Evolutionary conservation across 1,140 invertebrate species (phyloP).

Genomic region (Drosophila pallidifrons): DNA sequence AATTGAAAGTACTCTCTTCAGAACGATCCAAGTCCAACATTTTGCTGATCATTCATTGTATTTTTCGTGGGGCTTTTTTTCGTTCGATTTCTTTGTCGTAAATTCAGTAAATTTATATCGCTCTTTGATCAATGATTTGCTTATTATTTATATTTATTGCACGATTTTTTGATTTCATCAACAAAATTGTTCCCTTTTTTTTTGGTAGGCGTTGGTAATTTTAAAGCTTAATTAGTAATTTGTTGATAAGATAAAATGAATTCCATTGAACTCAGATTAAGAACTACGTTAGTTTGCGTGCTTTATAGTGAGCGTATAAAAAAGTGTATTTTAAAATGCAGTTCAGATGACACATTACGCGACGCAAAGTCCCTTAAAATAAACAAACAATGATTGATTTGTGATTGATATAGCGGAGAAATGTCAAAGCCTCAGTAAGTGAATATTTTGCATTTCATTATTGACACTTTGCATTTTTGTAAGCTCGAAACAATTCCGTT

Average conservation of each 20-base stretch:
- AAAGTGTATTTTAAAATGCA: not conserved
- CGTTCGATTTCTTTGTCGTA: not conserved
- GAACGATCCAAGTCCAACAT: not conserved
- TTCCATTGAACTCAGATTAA: not conserved
- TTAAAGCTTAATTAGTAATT: not conserved
- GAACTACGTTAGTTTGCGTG: no score
- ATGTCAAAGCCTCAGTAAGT: not conserved
- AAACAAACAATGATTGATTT: no score
- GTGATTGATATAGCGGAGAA: constrained; percentile 3
- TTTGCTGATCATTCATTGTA: no score
- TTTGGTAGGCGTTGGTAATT: not conserved
- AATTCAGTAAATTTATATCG: not conserved
- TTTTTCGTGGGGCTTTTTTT: not conserved
- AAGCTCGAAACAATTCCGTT: not conserved
- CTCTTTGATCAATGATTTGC: not conserved
- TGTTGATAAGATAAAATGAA: not conserved
- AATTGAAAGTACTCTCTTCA: not conserved
- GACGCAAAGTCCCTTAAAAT: no score
- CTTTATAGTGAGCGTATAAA: no score
- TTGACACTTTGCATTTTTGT: constrained; percentile 1
- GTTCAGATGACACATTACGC: no score
- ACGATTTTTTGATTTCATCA: not conserved
- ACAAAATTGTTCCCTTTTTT: not conserved
- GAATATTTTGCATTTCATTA: constrained; percentile 7
- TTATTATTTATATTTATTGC: not conserved